These are phyloP conservation scores for Meteorus cinctellus DNA, from an alignment of 2,888 invertebrate species.

Conservation along the genomic window DNA sequence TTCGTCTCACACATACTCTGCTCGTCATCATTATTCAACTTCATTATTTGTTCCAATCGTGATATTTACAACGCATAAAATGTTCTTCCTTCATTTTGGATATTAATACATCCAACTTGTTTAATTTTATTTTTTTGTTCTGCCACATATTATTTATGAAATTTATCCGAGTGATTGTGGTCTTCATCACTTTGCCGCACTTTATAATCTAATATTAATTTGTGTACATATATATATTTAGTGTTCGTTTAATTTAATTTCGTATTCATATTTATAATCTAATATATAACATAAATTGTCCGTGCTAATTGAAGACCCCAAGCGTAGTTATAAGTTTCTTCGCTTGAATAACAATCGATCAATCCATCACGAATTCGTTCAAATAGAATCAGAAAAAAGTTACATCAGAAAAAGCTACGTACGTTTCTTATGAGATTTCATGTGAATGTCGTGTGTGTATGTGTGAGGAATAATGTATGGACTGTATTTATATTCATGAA, in stretches of 20 bases:
- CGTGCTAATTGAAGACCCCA: background rate
- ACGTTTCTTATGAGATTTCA: slow-evolving; percentile 6
- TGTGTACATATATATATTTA: slow-evolving; percentile 22
- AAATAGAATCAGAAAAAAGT: slow-evolving; percentile 17
- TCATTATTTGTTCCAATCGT: slow-evolving; percentile 30
- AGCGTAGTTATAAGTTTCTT: background rate
- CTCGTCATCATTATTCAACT: slow-evolving; percentile 35
- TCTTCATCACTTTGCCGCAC: slow-evolving; percentile 22
- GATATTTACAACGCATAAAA: slow-evolving; percentile 38
- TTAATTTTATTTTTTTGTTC: background rate
- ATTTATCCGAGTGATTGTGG: background rate
- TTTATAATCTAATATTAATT: slow-evolving; percentile 31
- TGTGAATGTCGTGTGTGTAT: background rate
- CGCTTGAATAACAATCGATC: background rate
- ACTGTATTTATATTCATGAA: background rate
- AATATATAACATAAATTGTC: background rate
- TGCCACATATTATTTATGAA: slow-evolving; percentile 3
- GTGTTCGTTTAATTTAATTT: slow-evolving; percentile 34
- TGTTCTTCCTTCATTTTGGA: background rate
- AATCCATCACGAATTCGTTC: background rate
- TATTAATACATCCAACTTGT: background rate
- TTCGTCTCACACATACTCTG: slow-evolving; percentile 56
- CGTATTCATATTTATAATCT: slow-evolving; percentile 44
- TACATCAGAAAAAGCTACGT: slow-evolving; percentile 26
- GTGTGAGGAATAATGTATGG: background rate